Conservation (phyloP, 2,888 invertebrate genomes). For the Lepidochrysops patricia region DNA sequence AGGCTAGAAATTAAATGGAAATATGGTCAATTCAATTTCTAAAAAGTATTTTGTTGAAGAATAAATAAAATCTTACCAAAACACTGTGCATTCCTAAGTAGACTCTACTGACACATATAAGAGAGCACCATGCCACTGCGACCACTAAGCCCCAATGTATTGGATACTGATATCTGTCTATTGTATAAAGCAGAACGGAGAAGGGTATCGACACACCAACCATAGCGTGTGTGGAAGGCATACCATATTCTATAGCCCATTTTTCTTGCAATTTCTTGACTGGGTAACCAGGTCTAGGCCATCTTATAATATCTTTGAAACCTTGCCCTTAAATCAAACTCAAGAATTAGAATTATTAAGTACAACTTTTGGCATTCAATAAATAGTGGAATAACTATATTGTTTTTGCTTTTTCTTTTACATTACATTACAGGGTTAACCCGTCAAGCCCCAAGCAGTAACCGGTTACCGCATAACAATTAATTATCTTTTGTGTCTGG, state of each 20-base stretch:
- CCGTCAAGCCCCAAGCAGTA: too few relatives aligned
- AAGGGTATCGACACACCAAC: constrained; percentile 91
- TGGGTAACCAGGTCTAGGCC: constrained; percentile 91
- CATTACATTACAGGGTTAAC: too few relatives aligned
- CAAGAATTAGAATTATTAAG: neutral
- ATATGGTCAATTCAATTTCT: too few relatives aligned
- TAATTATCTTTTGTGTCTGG: too few relatives aligned
- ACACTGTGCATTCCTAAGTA: constrained; percentile 96
- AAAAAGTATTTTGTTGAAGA: neutral
- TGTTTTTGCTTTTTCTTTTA: too few relatives aligned
- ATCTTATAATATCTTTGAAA: constrained; percentile 88
- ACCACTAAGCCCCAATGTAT: constrained; percentile 72
- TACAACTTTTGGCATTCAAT: too few relatives aligned
- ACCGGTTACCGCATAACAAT: too few relatives aligned
- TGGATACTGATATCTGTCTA: constrained; percentile 85
- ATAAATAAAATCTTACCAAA: constrained; percentile 73
- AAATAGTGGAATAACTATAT: too few relatives aligned
- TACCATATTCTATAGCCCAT: constrained; percentile 94
- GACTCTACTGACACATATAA: constrained; percentile 88
- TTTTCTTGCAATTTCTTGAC: constrained; percentile 88
- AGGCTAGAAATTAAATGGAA: too few relatives aligned
- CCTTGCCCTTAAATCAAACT: constrained; percentile 80
- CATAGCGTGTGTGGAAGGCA: constrained; percentile 97
- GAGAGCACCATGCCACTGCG: constrained; percentile 79
- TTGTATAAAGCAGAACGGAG: constrained; percentile 85